Evolutionary conservation across 2,797 vertebrate genomes (phyloP).

Genomic region (Crotalus adamanteus): DNA sequence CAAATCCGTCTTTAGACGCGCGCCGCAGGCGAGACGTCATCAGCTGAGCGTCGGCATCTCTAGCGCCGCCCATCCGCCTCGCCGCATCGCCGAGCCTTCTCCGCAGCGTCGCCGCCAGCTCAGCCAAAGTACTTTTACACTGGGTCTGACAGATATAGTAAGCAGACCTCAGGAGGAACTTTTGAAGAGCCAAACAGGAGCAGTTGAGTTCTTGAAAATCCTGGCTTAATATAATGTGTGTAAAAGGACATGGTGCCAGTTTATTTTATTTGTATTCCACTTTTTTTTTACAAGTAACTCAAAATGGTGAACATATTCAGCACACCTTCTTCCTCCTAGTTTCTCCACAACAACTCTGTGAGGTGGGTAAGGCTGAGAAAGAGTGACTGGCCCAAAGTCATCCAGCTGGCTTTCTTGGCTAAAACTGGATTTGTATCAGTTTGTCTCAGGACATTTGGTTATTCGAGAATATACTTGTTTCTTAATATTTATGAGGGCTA

Average conservation of each 20-base stretch:
- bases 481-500: neutral
- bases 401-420: neutral
- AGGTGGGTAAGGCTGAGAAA: neutral
- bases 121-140: too few relatives aligned
- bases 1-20: too few relatives aligned
- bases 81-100: too few relatives aligned
- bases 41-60: too few relatives aligned
- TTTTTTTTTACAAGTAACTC: neutral
- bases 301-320: neutral
- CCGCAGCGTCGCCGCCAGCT: too few relatives aligned
- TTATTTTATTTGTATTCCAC: neutral
- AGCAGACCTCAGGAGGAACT: neutral
- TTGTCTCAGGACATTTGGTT: neutral
- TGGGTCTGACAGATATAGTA: too few relatives aligned
- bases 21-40: too few relatives aligned
- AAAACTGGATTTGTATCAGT: neutral
- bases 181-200: neutral
- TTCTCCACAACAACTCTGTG: neutral
- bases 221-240: neutral
- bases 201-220: neutral
- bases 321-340: neutral
- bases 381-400: neutral
- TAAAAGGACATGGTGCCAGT: neutral
- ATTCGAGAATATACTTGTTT: neutral
- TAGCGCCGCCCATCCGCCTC: too few relatives aligned